These are phyloP conservation scores for Nebria brevicollis DNA, from an alignment of 2,888 invertebrate species.

Conservation along the genomic window DNA sequence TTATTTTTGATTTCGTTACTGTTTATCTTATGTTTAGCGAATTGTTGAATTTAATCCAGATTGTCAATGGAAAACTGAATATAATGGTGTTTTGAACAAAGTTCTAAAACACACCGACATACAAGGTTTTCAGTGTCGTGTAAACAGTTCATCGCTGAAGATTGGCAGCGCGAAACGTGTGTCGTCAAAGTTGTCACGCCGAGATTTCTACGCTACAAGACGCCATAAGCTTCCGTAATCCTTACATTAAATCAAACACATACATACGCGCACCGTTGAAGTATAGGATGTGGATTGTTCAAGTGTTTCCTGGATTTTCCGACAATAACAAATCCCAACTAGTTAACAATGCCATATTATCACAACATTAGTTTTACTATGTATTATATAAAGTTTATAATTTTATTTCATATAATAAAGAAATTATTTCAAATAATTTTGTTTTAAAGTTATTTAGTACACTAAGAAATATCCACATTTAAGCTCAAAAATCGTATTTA, in stretches of 20 bases:
- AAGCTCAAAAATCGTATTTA: background rate
- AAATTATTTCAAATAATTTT: too few species aligned
- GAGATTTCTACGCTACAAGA: conserved; percentile 5
- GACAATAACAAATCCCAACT: background rate
- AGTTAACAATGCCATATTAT: background rate
- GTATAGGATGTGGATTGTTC: background rate
- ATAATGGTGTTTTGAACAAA: too few species aligned
- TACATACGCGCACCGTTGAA: background rate
- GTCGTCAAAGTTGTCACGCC: conserved; percentile 18
- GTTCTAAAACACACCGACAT: too few species aligned
- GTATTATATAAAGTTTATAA: too few species aligned
- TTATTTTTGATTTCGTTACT: too few species aligned
- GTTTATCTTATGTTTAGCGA: too few species aligned
- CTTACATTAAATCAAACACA: conserved; percentile 21
- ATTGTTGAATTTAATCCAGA: too few species aligned
- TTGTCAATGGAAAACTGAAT: too few species aligned
- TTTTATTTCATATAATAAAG: too few species aligned
- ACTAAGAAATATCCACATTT: too few species aligned
- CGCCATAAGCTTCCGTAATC: conserved; percentile 17
- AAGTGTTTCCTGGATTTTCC: background rate
- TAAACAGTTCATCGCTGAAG: conserved; percentile 16
- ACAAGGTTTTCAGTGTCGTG: background rate
- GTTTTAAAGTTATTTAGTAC: too few species aligned
- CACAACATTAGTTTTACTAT: background rate
- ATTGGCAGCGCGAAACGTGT: conserved; percentile 12